Percentiles rank a stretch among this genome's conserved stretches.
Conservation (phyloP, 1,140 invertebrate genomes). For the Ceratina calcarata region DNA sequence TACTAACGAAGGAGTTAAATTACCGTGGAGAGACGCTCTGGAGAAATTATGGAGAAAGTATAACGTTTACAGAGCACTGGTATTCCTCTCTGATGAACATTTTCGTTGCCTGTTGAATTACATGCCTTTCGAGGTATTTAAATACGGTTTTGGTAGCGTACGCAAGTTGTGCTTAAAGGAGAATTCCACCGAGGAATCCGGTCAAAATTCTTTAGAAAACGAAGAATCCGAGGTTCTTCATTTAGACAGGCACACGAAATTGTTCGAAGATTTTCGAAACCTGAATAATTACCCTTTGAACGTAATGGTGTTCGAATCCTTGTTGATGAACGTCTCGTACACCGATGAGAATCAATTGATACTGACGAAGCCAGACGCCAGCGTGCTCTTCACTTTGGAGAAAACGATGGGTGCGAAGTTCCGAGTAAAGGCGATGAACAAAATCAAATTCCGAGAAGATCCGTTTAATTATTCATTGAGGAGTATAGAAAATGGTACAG, state of each 20-base stretch:
- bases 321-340: conserved; percentile 50
- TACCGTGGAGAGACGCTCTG: conserved; percentile 15
- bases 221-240: too few species aligned
- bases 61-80: conserved; percentile 50
- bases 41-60: conserved; percentile 51
- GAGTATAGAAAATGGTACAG: conserved; percentile 36
- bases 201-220: neutral
- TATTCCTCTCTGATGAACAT: conserved; percentile 41
- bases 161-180: conserved; percentile 19
- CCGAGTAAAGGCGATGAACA: conserved; percentile 11
- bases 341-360: neutral
- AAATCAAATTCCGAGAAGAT: conserved; percentile 22
- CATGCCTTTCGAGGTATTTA: conserved; percentile 46
- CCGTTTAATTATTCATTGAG: conserved; percentile 53
- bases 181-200: too few species aligned
- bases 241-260: neutral
- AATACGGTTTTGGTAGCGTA: conserved; percentile 48
- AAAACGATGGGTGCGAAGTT: conserved; percentile 57
- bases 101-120: conserved; percentile 59
- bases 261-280: conserved; percentile 63
- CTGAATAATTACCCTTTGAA: conserved; percentile 63
- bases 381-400: conserved; percentile 49
- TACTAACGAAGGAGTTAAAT: neutral
- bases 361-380: conserved; percentile 47
- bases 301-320: conserved; percentile 59